A percentile compares a stretch with the other conserved stretches of the same genome.
phyloP scores from a whole-genome alignment of 2,888 invertebrate species.

The Synanthedon tipuliformis region DNA sequence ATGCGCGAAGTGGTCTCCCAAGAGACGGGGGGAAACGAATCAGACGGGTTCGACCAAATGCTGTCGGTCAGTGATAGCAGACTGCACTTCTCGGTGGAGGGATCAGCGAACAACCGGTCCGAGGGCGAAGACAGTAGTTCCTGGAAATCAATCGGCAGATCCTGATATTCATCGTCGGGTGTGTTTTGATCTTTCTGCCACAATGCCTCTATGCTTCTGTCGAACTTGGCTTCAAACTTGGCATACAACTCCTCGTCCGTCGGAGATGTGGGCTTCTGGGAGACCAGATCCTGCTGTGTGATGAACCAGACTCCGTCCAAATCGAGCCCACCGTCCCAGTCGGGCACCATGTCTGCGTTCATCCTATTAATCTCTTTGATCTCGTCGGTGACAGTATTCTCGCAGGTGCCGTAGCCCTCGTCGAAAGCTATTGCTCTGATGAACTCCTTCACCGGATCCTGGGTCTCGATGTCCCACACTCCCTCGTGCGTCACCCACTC shows the following conservation, averaged over 20 bases:
- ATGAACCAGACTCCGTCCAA: slow-evolving; percentile 43
- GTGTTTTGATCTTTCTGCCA: slow-evolving; percentile 71
- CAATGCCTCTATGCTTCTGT: slow-evolving; percentile 75
- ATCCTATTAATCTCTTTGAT: slow-evolving; percentile 29
- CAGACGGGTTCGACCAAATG: slow-evolving; percentile 39
- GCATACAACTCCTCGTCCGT: slow-evolving; percentile 68
- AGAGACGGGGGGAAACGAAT: slow-evolving; percentile 12
- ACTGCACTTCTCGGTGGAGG: slow-evolving; percentile 41
- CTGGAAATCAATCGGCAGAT: slow-evolving; percentile 72
- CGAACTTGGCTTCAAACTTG: slow-evolving; percentile 75
- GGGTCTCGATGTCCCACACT: slow-evolving; percentile 62
- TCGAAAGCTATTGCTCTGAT: slow-evolving; percentile 57
- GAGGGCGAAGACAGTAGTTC: slow-evolving; percentile 71
- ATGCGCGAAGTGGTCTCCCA: slow-evolving; percentile 15
- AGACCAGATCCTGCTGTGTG: slow-evolving; percentile 27
- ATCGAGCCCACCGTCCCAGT: slow-evolving; percentile 47
- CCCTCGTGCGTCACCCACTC: slow-evolving; percentile 69
- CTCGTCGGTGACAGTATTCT: slow-evolving; percentile 58
- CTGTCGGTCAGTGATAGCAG: slow-evolving; percentile 42
- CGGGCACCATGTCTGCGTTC: slow-evolving; percentile 39
- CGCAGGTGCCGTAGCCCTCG: slow-evolving; percentile 66
- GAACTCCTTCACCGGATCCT: slow-evolving; percentile 61
- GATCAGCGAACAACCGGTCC: slow-evolving; percentile 57
- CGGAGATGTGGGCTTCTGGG: slow-evolving; percentile 36
- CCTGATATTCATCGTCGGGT: slow-evolving; percentile 69